Evolutionary conservation across 2,113 vertebrate species (phyloP).

Genomic region (Hipposideros armiger): DNA sequence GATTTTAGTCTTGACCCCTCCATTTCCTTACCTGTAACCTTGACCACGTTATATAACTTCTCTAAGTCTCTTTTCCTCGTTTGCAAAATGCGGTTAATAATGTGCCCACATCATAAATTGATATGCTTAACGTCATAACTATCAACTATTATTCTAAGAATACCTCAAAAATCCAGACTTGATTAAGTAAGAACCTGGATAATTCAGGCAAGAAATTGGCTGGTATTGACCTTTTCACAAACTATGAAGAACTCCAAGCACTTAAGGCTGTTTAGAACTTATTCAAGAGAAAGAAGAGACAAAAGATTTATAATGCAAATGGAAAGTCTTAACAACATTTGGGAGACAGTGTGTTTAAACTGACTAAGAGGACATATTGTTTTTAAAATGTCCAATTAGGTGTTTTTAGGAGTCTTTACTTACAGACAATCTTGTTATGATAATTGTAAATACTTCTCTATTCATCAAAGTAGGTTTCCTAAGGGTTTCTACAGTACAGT

Average conservation of each 20-base stretch:
- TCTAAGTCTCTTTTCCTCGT: conserved; percentile 40
- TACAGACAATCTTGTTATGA: conserved; percentile 61
- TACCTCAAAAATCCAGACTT: conserved; percentile 42
- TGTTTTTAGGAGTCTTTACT: conserved; percentile 68
- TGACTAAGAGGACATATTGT: conserved; percentile 67
- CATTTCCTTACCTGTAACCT: background rate
- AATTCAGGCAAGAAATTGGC: background rate
- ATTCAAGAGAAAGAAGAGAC: background rate
- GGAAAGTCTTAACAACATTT: conserved; percentile 34
- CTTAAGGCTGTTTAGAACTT: background rate
- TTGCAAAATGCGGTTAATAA: conserved; percentile 29
- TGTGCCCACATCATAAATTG: background rate
- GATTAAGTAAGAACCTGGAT: conserved; percentile 47
- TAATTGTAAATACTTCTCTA: conserved; percentile 70
- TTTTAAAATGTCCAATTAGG: conserved; percentile 69
- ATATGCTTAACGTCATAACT: background rate
- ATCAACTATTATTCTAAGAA: background rate
- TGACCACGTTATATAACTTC: background rate
- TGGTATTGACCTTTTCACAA: conserved; percentile 42
- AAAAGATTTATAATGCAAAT: conserved; percentile 18
- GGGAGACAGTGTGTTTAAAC: conserved; percentile 22
- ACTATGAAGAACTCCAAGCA: background rate
- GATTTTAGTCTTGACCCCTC: background rate
- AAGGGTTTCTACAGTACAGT: conserved; percentile 49
- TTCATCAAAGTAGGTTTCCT: conserved; percentile 58